A percentile compares a stretch with the other conserved stretches of the same genome.
phyloP scores from a whole-genome alignment of 1,140 invertebrate genomes.

The Cydia fagiglandana region DNA sequence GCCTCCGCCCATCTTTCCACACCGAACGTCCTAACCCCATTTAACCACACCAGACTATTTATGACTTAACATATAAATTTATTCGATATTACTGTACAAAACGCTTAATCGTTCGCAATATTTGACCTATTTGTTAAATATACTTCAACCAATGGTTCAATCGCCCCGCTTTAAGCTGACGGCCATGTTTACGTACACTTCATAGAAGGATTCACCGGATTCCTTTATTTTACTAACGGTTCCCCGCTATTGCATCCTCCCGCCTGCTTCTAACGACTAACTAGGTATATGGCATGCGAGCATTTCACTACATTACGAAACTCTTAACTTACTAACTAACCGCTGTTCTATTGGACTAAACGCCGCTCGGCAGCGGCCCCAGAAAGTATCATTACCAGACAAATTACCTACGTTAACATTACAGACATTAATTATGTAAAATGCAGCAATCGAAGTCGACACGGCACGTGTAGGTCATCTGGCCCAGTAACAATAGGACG shows the following conservation, averaged over 20 bases:
- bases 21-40: constrained; percentile 38
- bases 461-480: not conserved
- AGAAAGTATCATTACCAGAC: constrained; percentile 64
- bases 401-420: constrained; percentile 64
- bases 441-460: constrained; percentile 40
- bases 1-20: constrained; percentile 47
- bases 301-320: constrained; percentile 70
- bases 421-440: constrained; percentile 48
- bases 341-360: constrained; percentile 72
- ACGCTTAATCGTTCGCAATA: constrained; percentile 71
- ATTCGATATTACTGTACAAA: constrained; percentile 76
- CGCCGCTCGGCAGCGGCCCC: constrained; percentile 48
- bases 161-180: constrained; percentile 65
- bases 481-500: not conserved
- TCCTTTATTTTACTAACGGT: constrained; percentile 43
- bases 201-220: constrained; percentile 71
- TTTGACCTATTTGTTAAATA: constrained; percentile 66
- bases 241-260: constrained; percentile 68
- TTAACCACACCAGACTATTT: constrained; percentile 68
- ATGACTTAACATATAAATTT: constrained; percentile 65
- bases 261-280: constrained; percentile 73
- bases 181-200: constrained; percentile 70
- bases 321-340: constrained; percentile 69
- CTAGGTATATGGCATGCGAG: constrained; percentile 69
- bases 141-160: constrained; percentile 55